Base-by-base conservation (phyloP, 2,797 vertebrate genomes). In the Anabas testudineus region DNA sequence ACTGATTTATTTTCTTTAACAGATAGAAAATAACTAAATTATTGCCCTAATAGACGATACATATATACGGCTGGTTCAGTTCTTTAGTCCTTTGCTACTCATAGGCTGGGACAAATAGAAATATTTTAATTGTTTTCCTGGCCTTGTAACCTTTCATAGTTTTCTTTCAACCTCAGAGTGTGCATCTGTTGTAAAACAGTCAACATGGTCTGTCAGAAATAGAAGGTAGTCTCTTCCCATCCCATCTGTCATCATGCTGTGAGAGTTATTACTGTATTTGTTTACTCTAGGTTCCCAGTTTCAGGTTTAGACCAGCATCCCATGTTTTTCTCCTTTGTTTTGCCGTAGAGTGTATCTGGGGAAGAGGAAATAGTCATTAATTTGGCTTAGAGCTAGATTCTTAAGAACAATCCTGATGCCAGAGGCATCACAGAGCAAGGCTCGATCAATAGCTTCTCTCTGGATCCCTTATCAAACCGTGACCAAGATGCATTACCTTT, bases 401-500 rank as follows among this genome's bases (percentile, higher is more conserved):
- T 46, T 58, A 74, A 63, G 73, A 81, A 48, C 52, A 67, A 58
- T 32, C 10, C 65, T 77, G 59, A 74, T 66, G 49, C 80, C 57
- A 46, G 66, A 60, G 71, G 78, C 70, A 62, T 83, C 82, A 55
- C 52, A 68, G 67, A 73, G 61, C 58, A 24, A 46, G 62, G 56
- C 60, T 59, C 37, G 74, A 92, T 92, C 87, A 69, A 92, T 93
- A 90, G 62, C 75, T 69, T 79, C 82, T 87, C 71, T 76, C 68
- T 71, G 65, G 67, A 74, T 85, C 28, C 57, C 70, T 34, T 73
- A 88, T 88, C 87, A 90, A 76, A 85, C 68, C 63, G 55, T 81
- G 80, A 89, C 81, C 82, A 78, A 87, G 86, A 92, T 87, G 66
- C 83, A 91, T 92, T 82, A 84, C 82, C 78, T 84, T 82, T n/a